Evolutionary conservation across 2,888 invertebrate species (phyloP), one percentile per base, ranked within the genome.

Genomic region (Cinara cedri): DNA sequence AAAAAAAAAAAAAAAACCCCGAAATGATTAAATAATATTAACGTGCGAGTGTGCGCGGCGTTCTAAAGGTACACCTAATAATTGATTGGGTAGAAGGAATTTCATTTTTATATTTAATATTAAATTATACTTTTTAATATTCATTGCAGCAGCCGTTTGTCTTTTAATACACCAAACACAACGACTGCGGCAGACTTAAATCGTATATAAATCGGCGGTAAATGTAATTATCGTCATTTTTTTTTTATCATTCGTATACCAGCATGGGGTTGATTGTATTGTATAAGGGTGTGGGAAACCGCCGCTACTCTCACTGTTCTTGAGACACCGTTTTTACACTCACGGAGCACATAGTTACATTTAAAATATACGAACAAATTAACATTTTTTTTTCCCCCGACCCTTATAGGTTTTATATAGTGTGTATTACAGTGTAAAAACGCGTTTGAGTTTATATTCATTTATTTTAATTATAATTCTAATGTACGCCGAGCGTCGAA

Each of bases 191-290:
- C 6, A 34, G 34, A 34, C 34, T 34, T 4, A 63, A 51, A 49
- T 26, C 13, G 34, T 57, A 49, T 57, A 60, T 60, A 51, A 46
- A 66, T 66, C 19, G 75, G 46, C 19, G 75, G 46, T 55, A 24
- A 60, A 60, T 46, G 76, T 68, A 78, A 78, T 78, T 78, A 78
- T 78, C 57, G 49, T 78, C 34, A 34, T 34, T 34, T 34, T 34
- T 34, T 34, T 34, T 34, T 34, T 34, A 68, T 57, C 55, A 68
- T 46, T 60, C 16, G 68, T 66, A 16, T 9, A 21, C 57, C 76
- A 78, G 76, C 76, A 78, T 78, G 76, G 76, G 76, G 76, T 78
- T 70, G 60, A 68, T 78, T 78, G 44, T 19, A 46, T 21, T 10
- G 60, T 49, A 60, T n/a, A 60, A 78, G 76, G 76, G 68, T 60